Percentiles rank a stretch among this genome's conserved stretches.
Conservation (phyloP, 2,113 vertebrate genomes). For the Trichomycterus rosablanca region DNA sequence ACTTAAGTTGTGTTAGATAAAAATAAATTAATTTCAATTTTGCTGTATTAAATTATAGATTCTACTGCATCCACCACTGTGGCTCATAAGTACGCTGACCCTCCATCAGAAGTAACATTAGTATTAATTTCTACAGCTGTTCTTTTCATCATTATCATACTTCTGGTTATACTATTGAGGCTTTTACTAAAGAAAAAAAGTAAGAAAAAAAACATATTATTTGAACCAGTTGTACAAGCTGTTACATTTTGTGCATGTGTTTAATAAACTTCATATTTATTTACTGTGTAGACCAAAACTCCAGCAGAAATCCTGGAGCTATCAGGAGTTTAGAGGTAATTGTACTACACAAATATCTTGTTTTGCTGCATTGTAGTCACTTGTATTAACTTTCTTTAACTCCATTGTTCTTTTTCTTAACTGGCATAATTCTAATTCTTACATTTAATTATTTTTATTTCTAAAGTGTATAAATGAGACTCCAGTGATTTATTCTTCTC, state of each 20-base stretch:
- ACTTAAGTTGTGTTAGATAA: background rate
- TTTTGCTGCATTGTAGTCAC: background rate
- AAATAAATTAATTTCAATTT: no score
- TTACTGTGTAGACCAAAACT: background rate
- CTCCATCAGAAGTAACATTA: background rate
- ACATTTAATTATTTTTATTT: background rate
- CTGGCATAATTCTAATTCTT: background rate
- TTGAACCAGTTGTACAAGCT: background rate
- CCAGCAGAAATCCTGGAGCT: background rate
- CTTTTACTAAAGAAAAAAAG: conserved; percentile 1
- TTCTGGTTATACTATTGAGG: background rate
- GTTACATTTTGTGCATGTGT: background rate
- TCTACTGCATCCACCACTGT: background rate
- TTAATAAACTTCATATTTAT: background rate
- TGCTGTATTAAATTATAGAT: conserved; percentile 12
- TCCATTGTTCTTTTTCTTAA: background rate
- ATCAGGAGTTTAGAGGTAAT: conserved; percentile 1
- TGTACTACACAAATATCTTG: conserved; percentile 1
- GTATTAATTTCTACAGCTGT: background rate
- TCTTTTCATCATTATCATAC: background rate
- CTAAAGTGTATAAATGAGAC: conserved; percentile 10
- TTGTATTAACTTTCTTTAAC: background rate
- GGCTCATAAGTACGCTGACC: background rate
- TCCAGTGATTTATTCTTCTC: conserved; percentile 46
- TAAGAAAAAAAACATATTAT: background rate